Evolutionary conservation across 2,888 invertebrate genomes (phyloP).

Genomic region (Athetis lepigone): DNA sequence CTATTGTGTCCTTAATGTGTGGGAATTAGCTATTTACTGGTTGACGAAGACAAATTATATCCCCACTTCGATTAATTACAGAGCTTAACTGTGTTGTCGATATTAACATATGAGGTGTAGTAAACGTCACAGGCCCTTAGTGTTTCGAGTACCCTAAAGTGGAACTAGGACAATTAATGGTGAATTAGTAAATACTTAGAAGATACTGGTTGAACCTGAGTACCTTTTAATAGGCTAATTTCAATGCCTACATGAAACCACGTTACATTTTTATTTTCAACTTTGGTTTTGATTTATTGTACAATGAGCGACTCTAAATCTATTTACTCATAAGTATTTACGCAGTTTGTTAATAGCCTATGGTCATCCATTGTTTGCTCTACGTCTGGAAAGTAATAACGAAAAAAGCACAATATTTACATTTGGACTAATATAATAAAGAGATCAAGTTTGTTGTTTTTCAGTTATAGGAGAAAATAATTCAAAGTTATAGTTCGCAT

Average conservation of each 20-base stretch:
- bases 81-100: slow-evolving; percentile 85
- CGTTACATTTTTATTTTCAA: neutral
- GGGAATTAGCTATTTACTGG: slow-evolving; percentile 89
- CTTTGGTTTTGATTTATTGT: no score
- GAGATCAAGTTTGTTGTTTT: no score
- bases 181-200: neutral
- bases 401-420: no score
- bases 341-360: no score
- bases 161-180: neutral
- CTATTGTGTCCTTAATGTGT: slow-evolving; percentile 89
- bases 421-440: no score
- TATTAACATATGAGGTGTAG: slow-evolving; percentile 74
- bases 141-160: slow-evolving; percentile 12
- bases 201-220: neutral
- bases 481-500: no score
- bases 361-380: no score
- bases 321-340: no score
- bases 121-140: slow-evolving; percentile 55
- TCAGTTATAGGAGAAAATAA: no score
- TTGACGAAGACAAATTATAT: slow-evolving; percentile 90
- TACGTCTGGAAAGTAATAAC: no score
- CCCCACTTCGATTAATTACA: slow-evolving; percentile 87
- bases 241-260: neutral
- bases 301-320: no score
- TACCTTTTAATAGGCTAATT: neutral